phyloP scores from a whole-genome alignment of 2,888 invertebrate species.

The Nematopogon swammerdamellus region DNA sequence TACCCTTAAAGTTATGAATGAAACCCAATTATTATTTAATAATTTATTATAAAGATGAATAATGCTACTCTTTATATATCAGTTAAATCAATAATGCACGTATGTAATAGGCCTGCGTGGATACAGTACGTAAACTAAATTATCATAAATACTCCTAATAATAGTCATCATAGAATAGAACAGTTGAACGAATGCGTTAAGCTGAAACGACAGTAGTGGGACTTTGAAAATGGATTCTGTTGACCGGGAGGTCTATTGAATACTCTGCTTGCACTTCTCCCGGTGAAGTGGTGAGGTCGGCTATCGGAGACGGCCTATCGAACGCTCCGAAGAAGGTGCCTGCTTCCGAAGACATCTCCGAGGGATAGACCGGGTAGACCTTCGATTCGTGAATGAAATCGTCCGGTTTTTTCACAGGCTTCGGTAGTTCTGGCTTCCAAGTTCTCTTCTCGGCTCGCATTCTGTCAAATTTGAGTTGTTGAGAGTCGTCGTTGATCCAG shows the following conservation, averaged over 20 bases:
- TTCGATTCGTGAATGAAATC: constrained; percentile 18
- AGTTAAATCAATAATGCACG: not conserved
- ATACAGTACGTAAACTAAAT: constrained; percentile 34
- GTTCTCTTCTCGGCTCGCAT: constrained; percentile 20
- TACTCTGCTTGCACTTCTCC: constrained; percentile 49
- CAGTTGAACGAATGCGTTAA: constrained; percentile 34
- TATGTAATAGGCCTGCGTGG: constrained; percentile 27
- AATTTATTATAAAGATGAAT: too few species aligned
- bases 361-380: constrained; percentile 28
- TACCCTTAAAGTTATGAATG: too few species aligned
- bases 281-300: constrained; percentile 31
- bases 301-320: constrained; percentile 26
- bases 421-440: constrained; percentile 24
- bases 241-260: constrained; percentile 43
- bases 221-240: constrained; percentile 50
- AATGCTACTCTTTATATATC: not conserved
- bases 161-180: constrained; percentile 28
- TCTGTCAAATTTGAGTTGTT: constrained; percentile 26
- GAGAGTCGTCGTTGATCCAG: constrained; percentile 18
- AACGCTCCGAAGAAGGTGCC: constrained; percentile 17
- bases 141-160: constrained; percentile 27
- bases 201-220: constrained; percentile 49
- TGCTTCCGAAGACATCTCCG: constrained; percentile 5
- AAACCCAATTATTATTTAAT: too few species aligned
- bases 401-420: constrained; percentile 18